Base-by-base conservation (phyloP, 2,797 vertebrate genomes). In the Odontamblyopus rebecca region DNA sequence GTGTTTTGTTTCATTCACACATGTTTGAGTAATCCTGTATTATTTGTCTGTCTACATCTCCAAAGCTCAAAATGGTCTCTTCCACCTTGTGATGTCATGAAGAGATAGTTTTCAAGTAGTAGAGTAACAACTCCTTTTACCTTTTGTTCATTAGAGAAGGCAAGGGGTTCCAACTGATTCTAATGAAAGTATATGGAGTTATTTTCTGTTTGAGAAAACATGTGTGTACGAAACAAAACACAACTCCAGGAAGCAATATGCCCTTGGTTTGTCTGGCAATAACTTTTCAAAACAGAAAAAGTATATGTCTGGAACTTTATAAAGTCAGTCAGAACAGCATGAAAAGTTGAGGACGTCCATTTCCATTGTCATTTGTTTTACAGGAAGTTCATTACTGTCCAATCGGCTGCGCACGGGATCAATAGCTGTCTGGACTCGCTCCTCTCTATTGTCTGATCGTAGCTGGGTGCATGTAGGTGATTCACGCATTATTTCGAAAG, bases 371-470 rank as follows among this genome's bases (percentile, higher is more conserved):
- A 71, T 82, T 83, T 83, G 80, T 82, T 83, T 68, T 71, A 82
- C 76, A 77, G 82, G 75, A 86, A 81, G 86, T 89, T 86, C 79
- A 88, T 89, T 70, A 86, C 77, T 82, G 81, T 85, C 82, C 74
- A 72, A 82, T 87, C 78, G 79, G 80, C 85, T 61, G 72, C 71
- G 79, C 35, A 67, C 71, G 60, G 73, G 85, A 89, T 89, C 91
- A 84, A 90, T 91, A 89, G 64, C 72, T 86, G 82, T 88, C 85
- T 86, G 80, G 70, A 84, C 81, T 80, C 74, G 61, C 78, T 79
- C 57, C 61, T 73, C 68, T 61, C 19, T 63, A 5, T 63, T 76
- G 62, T 77, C 67, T 73, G 67, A 70, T 75, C 7, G 15, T 77
- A 71, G 76, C 61, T 56, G 66, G 54, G 68, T 6, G 65, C 27